Percentiles rank a stretch among this genome's conserved stretches.
Evolutionary conservation across 64 coral and sea anemone genomes (phyloP).

Genomic region (Actinia tenebrosa): DNA sequence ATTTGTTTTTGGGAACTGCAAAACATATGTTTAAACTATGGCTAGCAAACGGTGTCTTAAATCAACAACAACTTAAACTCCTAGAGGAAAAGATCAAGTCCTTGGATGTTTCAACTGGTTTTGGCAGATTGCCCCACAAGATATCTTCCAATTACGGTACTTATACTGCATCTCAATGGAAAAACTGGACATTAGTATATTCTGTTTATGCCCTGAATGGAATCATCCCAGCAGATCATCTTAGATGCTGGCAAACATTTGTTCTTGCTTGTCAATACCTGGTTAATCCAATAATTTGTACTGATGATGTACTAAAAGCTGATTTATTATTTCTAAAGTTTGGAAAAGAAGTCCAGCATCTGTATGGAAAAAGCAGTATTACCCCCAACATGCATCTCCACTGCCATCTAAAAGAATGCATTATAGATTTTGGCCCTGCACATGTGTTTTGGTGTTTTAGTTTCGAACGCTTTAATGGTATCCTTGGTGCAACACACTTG

Average conservation of each 20-base stretch:
- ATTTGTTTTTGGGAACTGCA: constrained; percentile 25
- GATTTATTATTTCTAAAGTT: constrained; percentile 28
- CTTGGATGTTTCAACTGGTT: background rate
- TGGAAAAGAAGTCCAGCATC: constrained; percentile 23
- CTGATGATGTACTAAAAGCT: constrained; percentile 7
- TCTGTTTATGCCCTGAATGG: background rate
- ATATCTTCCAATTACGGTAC: constrained; percentile 35
- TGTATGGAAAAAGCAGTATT: constrained; percentile 40
- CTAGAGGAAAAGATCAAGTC: constrained; percentile 22
- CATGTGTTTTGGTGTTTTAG: constrained; percentile 57
- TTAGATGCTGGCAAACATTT: constrained; percentile 36
- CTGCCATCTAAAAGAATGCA: constrained; percentile 35
- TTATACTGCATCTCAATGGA: constrained; percentile 58
- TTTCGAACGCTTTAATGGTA: constrained; percentile 36
- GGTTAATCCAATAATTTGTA: constrained; percentile 9
- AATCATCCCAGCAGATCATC: background rate
- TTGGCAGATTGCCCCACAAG: constrained; percentile 38
- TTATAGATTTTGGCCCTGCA: constrained; percentile 43
- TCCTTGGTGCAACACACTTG: constrained; percentile 48
- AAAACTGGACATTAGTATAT: constrained; percentile 32
- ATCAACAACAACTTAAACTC: background rate
- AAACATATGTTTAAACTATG: constrained; percentile 42
- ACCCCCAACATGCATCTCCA: constrained; percentile 69
- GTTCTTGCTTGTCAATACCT: constrained; percentile 25
- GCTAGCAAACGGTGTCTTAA: constrained; percentile 23